Evolutionary conservation across 2,113 vertebrate genomes (phyloP).

Genomic region (Rhipidura dahli): DNA sequence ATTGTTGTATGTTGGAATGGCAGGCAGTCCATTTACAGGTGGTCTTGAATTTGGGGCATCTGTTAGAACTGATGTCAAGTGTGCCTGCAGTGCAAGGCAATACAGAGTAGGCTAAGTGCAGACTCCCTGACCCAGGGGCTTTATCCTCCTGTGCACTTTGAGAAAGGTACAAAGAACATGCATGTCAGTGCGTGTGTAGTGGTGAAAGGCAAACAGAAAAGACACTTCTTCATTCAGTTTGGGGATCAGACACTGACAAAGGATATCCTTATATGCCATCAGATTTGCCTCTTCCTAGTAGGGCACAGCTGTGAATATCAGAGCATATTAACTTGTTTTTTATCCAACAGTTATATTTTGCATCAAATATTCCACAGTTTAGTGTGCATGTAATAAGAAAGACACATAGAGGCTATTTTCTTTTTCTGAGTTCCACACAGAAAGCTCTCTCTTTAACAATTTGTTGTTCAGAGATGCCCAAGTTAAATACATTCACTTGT

Average conservation of each 20-base stretch:
- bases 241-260: background rate
- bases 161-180: background rate
- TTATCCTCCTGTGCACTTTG: background rate
- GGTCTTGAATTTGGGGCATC: background rate
- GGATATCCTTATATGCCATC: background rate
- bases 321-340: background rate
- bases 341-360: background rate
- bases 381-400: background rate
- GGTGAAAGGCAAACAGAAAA: background rate
- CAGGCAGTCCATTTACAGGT: background rate
- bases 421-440: background rate
- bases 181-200: background rate
- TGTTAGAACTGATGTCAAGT: background rate
- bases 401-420: background rate
- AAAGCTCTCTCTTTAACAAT: background rate
- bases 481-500: background rate
- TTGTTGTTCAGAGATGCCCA: background rate
- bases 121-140: background rate
- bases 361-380: background rate
- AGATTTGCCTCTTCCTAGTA: background rate
- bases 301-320: background rate
- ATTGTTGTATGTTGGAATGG: background rate
- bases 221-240: background rate
- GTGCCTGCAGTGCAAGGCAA: background rate
- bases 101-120: background rate